Percentiles rank a stretch among this genome's conserved stretches.
Evolutionary conservation across 1,140 invertebrate species (phyloP).

Genomic region (Aphelinus certus): DNA sequence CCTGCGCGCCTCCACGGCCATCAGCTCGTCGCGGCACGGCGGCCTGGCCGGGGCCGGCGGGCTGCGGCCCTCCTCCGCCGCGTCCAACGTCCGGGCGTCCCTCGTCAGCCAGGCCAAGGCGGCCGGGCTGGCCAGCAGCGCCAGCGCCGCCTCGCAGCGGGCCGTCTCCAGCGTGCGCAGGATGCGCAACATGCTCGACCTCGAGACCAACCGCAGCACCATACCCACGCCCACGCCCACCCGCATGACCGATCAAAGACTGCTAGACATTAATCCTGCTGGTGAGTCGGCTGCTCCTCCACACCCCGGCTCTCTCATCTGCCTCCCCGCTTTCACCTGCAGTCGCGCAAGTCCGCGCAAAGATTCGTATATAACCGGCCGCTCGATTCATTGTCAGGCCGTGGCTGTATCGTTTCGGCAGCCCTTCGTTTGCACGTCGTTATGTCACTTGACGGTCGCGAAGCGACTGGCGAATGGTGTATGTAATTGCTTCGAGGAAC

Average conservation of each 20-base stretch:
- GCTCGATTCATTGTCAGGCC: no score
- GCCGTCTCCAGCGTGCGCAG: slow-evolving; percentile 79
- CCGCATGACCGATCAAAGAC: slow-evolving; percentile 71
- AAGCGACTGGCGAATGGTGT: no score
- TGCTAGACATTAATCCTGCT: slow-evolving; percentile 89
- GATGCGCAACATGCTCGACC: slow-evolving; percentile 81
- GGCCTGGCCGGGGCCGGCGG: slow-evolving; percentile 1
- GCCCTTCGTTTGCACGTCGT: no score
- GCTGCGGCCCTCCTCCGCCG: slow-evolving; percentile 60
- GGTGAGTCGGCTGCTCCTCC: slow-evolving; percentile 59
- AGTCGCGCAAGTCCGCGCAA: no score
- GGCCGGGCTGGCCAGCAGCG: slow-evolving; percentile 14
- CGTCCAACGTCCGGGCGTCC: slow-evolving; percentile 57
- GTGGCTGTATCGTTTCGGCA: no score
- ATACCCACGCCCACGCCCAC: slow-evolving; percentile 81
- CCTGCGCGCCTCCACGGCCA: slow-evolving; percentile 62
- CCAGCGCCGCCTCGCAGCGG: slow-evolving; percentile 66
- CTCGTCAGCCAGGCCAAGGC: slow-evolving; percentile 55
- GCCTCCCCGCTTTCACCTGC: no score
- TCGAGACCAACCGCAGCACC: slow-evolving; percentile 62
- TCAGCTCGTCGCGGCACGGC: slow-evolving; percentile 58
- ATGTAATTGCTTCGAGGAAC: no score
- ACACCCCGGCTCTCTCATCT: no score
- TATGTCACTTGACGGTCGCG: no score
- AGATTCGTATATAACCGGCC: no score